These are phyloP conservation scores for Napeogenes inachia DNA, from an alignment of 2,888 invertebrate species.

Conservation along the genomic window DNA sequence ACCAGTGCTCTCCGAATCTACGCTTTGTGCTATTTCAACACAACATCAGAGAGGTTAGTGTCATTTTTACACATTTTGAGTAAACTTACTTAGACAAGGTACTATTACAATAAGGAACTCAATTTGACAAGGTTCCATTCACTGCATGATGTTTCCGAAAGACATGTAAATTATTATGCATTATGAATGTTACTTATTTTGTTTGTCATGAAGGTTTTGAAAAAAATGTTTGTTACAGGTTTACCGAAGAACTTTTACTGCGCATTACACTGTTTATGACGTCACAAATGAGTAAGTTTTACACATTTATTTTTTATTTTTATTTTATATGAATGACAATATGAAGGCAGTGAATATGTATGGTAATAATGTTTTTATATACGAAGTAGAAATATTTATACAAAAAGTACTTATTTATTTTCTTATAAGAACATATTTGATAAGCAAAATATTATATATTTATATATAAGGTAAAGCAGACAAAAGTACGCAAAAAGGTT, in stretches of 20 bases:
- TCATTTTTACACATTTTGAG: conserved; percentile 11
- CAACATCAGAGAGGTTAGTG: conserved; percentile 87
- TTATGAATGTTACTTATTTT: too few relatives aligned
- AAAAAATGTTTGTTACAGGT: conserved; percentile 79
- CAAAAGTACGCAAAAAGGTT: not conserved
- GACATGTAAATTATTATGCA: too few relatives aligned
- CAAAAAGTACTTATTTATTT: not conserved
- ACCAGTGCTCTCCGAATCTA: conserved; percentile 90
- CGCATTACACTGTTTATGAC: conserved; percentile 94
- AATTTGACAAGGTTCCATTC: too few relatives aligned
- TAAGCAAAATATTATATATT: not conserved
- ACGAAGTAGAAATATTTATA: not conserved
- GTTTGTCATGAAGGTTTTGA: conserved; percentile 16
- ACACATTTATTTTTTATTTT: conserved; percentile 11
- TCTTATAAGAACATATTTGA: conserved; percentile 1
- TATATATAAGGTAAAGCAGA: too few relatives aligned
- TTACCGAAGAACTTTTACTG: conserved; percentile 90
- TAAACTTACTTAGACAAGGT: too few relatives aligned
- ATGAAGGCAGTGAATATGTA: not conserved
- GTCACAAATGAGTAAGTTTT: conserved; percentile 90
- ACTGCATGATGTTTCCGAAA: too few relatives aligned
- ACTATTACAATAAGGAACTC: too few relatives aligned
- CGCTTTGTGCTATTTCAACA: conserved; percentile 92
- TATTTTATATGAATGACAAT: conserved; percentile 7
- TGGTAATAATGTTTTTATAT: conserved; percentile 1